Conservation (phyloP, 2,797 vertebrate genomes). For the Pogoniulus pusillus region DNA sequence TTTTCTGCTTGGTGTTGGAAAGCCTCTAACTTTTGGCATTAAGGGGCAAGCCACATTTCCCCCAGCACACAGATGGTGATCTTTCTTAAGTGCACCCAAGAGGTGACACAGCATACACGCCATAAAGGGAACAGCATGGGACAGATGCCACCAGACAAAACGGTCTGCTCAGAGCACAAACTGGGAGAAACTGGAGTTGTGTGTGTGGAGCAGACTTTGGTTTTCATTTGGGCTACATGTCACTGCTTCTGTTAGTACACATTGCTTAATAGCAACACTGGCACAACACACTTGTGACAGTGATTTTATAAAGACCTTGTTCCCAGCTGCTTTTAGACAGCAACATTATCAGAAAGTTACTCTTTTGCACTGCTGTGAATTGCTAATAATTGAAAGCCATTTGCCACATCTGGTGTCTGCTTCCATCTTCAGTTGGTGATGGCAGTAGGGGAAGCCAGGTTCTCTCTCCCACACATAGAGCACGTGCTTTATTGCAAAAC, state of each 20-base stretch:
- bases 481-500: not conserved
- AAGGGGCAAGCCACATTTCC: not conserved
- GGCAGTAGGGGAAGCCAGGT: not conserved
- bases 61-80: slow-evolving; percentile 10
- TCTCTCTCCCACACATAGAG: not conserved
- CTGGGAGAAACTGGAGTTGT: not conserved
- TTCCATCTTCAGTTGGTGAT: not conserved
- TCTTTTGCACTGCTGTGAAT: not conserved
- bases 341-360: not conserved
- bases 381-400: not conserved
- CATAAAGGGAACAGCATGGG: not conserved
- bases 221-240: not conserved
- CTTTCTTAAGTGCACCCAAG: not conserved
- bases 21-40: not conserved
- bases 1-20: not conserved
- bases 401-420: not conserved
- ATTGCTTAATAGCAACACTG: not conserved
- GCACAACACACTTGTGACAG: not conserved
- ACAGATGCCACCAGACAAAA: slow-evolving; percentile 17
- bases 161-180: not conserved
- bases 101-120: not conserved
- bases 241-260: not conserved
- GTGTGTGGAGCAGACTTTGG: not conserved
- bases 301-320: not conserved
- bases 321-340: not conserved